A percentile compares a stretch with the other conserved stretches of the same genome.
phyloP scores from a whole-genome alignment of 2,888 invertebrate genomes.

The Pyrgus malvae region DNA sequence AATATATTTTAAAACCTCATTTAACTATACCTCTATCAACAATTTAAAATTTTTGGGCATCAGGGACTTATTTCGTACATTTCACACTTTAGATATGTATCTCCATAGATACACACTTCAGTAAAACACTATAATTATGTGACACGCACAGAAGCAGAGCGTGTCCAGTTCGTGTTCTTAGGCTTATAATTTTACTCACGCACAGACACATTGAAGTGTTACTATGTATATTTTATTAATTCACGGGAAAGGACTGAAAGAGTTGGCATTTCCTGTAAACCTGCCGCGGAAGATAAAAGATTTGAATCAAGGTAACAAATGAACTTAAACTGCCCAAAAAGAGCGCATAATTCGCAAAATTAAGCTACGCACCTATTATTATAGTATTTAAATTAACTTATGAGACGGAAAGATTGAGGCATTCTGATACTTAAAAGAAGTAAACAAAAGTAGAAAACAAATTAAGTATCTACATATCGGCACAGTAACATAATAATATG shows the following conservation, averaged over 20 bases:
- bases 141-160: not conserved
- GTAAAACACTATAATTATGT: not conserved
- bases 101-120: not conserved
- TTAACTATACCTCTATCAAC: too few relatives aligned
- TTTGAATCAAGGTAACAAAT: not conserved
- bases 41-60: too few relatives aligned
- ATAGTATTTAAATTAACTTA: too few relatives aligned
- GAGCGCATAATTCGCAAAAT: not conserved
- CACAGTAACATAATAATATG: not conserved
- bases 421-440: too few relatives aligned
- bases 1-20: too few relatives aligned
- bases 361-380: not conserved
- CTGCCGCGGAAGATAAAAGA: conserved; percentile 11
- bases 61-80: too few relatives aligned
- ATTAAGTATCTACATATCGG: too few relatives aligned
- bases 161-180: not conserved
- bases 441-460: too few relatives aligned
- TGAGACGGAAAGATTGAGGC: too few relatives aligned
- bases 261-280: conserved; percentile 12
- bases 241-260: conserved; percentile 6
- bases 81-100: not conserved
- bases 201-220: not conserved
- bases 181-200: conserved; percentile 14
- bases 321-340: too few relatives aligned
- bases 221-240: conserved; percentile 7